Base-by-base conservation (phyloP, 2,113 vertebrate species). In the Puma concolor region DNA sequence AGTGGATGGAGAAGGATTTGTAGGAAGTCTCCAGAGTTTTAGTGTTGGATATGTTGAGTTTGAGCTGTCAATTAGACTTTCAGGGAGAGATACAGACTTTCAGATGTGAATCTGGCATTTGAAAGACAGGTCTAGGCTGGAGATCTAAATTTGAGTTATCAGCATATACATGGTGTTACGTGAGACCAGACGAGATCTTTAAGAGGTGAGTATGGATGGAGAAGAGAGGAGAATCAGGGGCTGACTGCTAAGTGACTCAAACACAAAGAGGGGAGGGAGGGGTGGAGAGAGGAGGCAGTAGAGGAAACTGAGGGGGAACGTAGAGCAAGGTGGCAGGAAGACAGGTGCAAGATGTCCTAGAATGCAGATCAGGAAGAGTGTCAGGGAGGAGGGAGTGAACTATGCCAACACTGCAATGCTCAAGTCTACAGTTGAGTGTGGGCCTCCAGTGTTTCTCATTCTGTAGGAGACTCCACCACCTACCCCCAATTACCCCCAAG, bases 251-350 rank as follows among this genome's bases (percentile, higher is more conserved):
- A 36, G 4, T 66, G 27, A 29, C 9, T 92, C 84, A 52, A 79
- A 83, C 5, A 38, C 15, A 44, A 66, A n/a, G 41, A 27, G 44
- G 54, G 44, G 36, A 41, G 63, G 44, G 29, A 16, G 17, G 38
- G 10, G 33, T 31, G 25, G 69, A 23, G 33, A 57, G 5, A 64
- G 19, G 15, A 57, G 54, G 21, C 0, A 10, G 48, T 4, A 69
- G 25, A 38, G 17, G 23, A 57, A 6, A 50, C 3, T 0, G 9
- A 25, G 5, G 4, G 31, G 63, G 11, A n/a, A 17, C 3, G 0
- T 1, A 48, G 21, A 69, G 36, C 16, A 76, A 79, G 44, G 3
- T 8, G 76, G 27, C 19, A 80, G 57, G 33, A 33, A 50, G 72
- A 27, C 25, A 60, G 19, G 19, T 33, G 29, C 25, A 17, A 48